Percentiles rank a stretch among this genome's conserved stretches.
phyloP scores from a whole-genome alignment of 1,140 invertebrate genomes.

The Drosophila nigromelanica region DNA sequence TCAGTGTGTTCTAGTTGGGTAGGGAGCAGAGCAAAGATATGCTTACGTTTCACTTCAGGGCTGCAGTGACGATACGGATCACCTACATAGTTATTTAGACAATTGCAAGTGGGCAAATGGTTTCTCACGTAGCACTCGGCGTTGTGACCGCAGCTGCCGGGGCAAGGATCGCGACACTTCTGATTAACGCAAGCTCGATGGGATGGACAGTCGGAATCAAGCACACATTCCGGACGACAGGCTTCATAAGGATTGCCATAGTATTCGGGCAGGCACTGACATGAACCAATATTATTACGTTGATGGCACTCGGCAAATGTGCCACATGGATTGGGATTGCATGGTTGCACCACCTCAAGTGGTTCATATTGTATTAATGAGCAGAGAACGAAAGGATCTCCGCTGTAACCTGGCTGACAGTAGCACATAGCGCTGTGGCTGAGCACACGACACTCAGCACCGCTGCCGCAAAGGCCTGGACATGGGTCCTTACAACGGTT shows the following conservation, averaged over 20 bases:
- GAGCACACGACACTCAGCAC: slow-evolving; percentile 89
- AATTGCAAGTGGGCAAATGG: slow-evolving; percentile 89
- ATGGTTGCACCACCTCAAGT: slow-evolving; percentile 83
- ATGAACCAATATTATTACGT: slow-evolving; percentile 84
- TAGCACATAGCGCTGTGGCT: slow-evolving; percentile 90
- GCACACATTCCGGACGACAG: slow-evolving; percentile 87
- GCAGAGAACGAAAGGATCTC: slow-evolving; percentile 88
- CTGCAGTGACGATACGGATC: slow-evolving; percentile 88
- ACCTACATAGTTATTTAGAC: slow-evolving; percentile 87
- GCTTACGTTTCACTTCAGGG: slow-evolving; percentile 71
- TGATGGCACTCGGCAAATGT: slow-evolving; percentile 85
- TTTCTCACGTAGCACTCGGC: slow-evolving; percentile 90
- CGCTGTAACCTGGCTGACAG: slow-evolving; percentile 88
- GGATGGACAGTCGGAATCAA: slow-evolving; percentile 86
- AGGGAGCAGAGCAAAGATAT: not conserved
- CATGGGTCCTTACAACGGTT: slow-evolving; percentile 90
- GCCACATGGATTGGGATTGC: slow-evolving; percentile 86
- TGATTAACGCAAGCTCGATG: slow-evolving; percentile 85
- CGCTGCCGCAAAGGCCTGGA: slow-evolving; percentile 89
- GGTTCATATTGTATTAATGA: slow-evolving; percentile 82
- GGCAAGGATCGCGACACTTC: slow-evolving; percentile 87
- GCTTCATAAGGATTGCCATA: slow-evolving; percentile 86
- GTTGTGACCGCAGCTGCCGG: slow-evolving; percentile 86
- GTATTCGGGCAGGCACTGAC: slow-evolving; percentile 85
- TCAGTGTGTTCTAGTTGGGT: not conserved